These are phyloP conservation scores for Geotrypetes seraphini DNA, from an alignment of 2,797 vertebrate species.

Conservation along the genomic window DNA sequence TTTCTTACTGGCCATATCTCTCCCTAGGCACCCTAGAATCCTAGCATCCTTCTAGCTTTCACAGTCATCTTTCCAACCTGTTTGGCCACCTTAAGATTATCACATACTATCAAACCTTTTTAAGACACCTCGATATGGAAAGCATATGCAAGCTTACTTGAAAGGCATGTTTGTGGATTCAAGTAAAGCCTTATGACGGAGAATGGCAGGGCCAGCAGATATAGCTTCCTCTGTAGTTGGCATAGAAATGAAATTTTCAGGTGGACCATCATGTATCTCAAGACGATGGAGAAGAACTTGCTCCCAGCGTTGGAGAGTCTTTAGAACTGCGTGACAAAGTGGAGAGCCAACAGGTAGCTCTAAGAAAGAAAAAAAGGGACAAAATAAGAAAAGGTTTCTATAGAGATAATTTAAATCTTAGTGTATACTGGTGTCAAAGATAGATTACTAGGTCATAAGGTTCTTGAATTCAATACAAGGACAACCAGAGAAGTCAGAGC, in stretches of 20 bases:
- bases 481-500: no score
- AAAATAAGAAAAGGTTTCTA: no score
- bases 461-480: neutral
- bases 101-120: no score
- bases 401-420: neutral
- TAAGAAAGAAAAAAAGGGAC: conserved; percentile 32
- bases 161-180: conserved; percentile 94
- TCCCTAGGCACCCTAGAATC: no score
- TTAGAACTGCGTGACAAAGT: conserved; percentile 81
- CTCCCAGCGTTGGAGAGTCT: conserved; percentile 92
- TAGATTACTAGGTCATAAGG: neutral
- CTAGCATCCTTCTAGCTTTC: no score
- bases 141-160: conserved; percentile 51
- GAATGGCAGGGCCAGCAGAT: conserved; percentile 79
- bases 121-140: no score
- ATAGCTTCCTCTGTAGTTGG: conserved; percentile 64
- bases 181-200: conserved; percentile 87
- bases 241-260: conserved; percentile 77
- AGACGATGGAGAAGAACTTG: conserved; percentile 85
- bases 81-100: no score
- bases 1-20: no score
- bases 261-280: conserved; percentile 85
- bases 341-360: conserved; percentile 92
- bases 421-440: neutral
- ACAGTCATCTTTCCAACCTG: no score